A percentile compares a stretch with the other conserved stretches of the same genome.
These are phyloP conservation scores for Lacerta viridis DNA, from an alignment of 2,797 vertebrate genomes.

Conservation along the genomic window DNA sequence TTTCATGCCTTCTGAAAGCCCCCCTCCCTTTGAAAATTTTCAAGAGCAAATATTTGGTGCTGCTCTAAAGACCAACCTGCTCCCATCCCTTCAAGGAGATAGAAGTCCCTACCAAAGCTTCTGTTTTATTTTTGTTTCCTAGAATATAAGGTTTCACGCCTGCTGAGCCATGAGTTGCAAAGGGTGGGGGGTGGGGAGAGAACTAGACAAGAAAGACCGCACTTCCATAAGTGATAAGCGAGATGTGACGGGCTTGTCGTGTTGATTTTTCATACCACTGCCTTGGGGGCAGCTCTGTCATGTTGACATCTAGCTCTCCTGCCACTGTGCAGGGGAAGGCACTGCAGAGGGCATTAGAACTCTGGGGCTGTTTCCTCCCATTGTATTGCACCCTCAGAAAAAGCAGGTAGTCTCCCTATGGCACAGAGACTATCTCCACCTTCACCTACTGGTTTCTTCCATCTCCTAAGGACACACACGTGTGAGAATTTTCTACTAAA, in stretches of 20 bases:
- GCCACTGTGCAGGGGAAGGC: background rate
- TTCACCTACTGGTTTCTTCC: background rate
- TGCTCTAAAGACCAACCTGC: background rate
- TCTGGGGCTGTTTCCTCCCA: conserved; percentile 11
- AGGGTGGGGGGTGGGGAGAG: background rate
- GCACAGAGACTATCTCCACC: background rate
- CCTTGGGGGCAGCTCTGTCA: conserved; percentile 13
- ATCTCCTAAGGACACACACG: background rate
- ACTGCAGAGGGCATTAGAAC: background rate
- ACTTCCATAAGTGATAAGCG: conserved; percentile 23
- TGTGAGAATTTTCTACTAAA: background rate
- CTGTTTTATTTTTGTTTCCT: conserved; percentile 11
- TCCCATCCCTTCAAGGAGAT: background rate
- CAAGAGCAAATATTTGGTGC: background rate
- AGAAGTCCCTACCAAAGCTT: background rate
- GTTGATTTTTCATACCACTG: conserved; percentile 36
- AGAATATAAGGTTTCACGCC: background rate
- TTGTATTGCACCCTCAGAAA: conserved; percentile 2
- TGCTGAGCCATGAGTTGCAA: conserved; percentile 13
- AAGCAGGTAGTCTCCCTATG: background rate
- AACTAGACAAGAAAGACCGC: conserved; percentile 17
- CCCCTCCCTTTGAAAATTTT: background rate
- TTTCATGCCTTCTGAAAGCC: background rate
- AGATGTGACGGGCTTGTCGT: conserved; percentile 44
- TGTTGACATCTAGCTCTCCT: conserved; percentile 28